Evolutionary conservation across 2,888 invertebrate genomes (phyloP).

Genomic region (Prenolepis imparis): DNA sequence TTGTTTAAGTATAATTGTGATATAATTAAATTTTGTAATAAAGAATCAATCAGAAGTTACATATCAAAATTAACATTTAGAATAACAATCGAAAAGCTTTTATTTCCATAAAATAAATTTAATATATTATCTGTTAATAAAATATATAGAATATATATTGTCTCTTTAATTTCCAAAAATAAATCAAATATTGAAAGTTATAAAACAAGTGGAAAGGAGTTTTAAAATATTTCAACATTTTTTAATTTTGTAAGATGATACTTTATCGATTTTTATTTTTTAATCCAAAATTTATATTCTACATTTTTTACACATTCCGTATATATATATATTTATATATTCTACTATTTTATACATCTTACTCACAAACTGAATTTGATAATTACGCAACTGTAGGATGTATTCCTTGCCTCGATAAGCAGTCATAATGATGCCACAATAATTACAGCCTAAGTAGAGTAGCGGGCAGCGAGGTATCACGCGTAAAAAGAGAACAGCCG

Average conservation of each 20-base stretch:
- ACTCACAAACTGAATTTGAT: conserved; percentile 8
- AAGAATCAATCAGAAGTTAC: not conserved
- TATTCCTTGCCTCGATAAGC: conserved; percentile 22
- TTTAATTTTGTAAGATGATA: not conserved
- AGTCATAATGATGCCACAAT: conserved; percentile 35
- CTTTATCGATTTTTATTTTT: not conserved
- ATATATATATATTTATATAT: not conserved
- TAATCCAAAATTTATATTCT: not conserved
- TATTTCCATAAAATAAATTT: not conserved
- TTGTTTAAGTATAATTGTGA: not conserved
- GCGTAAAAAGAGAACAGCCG: conserved; percentile 27
- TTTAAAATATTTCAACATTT: not conserved
- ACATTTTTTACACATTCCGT: not conserved
- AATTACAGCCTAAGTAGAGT: conserved; percentile 25
- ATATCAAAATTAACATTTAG: not conserved
- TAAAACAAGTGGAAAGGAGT: not conserved
- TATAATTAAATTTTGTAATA: conserved; percentile 22
- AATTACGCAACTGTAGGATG: conserved; percentile 13
- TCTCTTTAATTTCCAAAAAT: not conserved
- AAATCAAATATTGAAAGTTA: not conserved
- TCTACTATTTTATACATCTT: not conserved
- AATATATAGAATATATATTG: not conserved
- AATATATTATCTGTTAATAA: conserved; percentile 1
- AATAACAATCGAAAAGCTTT: not conserved
- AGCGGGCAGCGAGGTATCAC: conserved; percentile 10